Conservation (phyloP, 2,797 vertebrate genomes). For the Loris lydekkerianus region DNA sequence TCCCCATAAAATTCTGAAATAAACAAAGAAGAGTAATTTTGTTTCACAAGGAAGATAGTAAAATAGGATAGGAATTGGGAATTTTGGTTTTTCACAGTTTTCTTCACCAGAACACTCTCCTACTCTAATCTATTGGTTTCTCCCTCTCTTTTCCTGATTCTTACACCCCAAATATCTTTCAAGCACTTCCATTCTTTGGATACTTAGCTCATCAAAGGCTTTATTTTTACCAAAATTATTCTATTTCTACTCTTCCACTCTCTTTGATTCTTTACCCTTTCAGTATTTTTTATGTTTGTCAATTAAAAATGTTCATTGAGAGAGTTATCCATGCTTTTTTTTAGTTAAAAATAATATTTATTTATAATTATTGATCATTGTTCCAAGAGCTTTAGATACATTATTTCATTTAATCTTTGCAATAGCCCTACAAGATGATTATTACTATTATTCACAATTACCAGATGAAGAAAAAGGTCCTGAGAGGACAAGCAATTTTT, state of each 20-base stretch:
- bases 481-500: not conserved
- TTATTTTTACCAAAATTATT: not conserved
- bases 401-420: not conserved
- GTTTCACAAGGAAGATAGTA: not conserved
- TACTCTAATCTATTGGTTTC: not conserved
- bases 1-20: too few species aligned
- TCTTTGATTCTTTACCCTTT: not conserved
- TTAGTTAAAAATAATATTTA: not conserved
- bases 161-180: not conserved
- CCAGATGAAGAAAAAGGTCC: not conserved
- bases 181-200: not conserved
- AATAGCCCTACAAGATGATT: not conserved
- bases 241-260: not conserved
- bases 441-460: not conserved
- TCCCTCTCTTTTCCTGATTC: not conserved
- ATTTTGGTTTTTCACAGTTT: constrained; percentile 28
- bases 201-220: not conserved
- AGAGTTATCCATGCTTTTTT: not conserved
- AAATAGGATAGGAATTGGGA: not conserved
- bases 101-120: not conserved
- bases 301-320: not conserved
- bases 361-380: not conserved
- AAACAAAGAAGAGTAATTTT: too few species aligned
- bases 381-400: not conserved
- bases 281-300: constrained; percentile 29